Evolutionary conservation across 2,888 invertebrate genomes (phyloP).

Genomic region (Sialis fuliginosa): DNA sequence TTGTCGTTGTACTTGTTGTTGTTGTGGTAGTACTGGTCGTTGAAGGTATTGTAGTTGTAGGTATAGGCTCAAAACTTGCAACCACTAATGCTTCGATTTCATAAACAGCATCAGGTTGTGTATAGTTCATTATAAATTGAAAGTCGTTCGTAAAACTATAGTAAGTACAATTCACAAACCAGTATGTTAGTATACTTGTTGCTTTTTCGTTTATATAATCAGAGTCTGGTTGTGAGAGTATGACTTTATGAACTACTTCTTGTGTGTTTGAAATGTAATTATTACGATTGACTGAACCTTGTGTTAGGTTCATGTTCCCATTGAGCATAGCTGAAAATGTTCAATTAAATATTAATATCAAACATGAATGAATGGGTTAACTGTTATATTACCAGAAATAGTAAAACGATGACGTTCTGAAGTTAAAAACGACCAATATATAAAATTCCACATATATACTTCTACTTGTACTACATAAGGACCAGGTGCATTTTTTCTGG

Average conservation of each 20-base stretch:
- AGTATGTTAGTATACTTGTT: conserved; percentile 43
- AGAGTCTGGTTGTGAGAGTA: conserved; percentile 39
- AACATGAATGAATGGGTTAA: conserved; percentile 4
- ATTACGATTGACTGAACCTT: conserved; percentile 34
- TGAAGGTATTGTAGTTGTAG: conserved; percentile 18
- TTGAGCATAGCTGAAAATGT: conserved; percentile 40
- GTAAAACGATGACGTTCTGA: conserved; percentile 24
- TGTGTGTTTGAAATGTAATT: conserved; percentile 45
- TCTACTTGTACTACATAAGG: conserved; percentile 37
- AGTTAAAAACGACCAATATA: conserved; percentile 26
- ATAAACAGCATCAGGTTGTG: conserved; percentile 37
- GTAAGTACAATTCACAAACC: conserved; percentile 64
- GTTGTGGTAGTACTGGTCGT: conserved; percentile 18
- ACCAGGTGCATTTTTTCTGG: conserved; percentile 33
- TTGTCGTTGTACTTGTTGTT: conserved; percentile 16
- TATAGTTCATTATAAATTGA: conserved; percentile 43
- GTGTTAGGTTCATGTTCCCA: conserved; percentile 45
- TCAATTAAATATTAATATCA: conserved; percentile 4
- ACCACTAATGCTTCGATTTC: conserved; percentile 52
- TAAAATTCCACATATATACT: conserved; percentile 23
- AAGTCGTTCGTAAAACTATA: conserved; percentile 44
- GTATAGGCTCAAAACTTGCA: conserved; percentile 44
- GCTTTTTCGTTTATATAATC: conserved; percentile 35
- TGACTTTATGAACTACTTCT: conserved; percentile 36
- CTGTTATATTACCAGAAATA: conserved; percentile 27